These are phyloP conservation scores for Cyphomyrus plagiostoma DNA, from an alignment of 2,113 vertebrate genomes.

Conservation along the genomic window DNA sequence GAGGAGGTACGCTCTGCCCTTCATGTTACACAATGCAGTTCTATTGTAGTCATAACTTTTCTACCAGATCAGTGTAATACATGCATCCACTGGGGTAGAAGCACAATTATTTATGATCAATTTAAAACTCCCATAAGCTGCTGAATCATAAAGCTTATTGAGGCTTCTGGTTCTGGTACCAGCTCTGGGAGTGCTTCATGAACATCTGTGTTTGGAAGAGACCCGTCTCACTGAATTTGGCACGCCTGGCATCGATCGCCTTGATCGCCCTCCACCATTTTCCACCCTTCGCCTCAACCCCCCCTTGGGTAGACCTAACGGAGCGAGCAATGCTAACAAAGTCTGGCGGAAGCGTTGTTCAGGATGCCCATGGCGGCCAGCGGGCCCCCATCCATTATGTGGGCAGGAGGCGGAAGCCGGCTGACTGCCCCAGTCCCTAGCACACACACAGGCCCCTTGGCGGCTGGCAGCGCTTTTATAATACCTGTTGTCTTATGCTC, in stretches of 20 bases:
- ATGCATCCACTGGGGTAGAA: background rate
- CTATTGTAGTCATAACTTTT: background rate
- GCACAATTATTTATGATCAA: background rate
- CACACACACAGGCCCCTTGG: background rate
- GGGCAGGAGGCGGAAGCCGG: background rate
- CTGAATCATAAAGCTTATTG: background rate
- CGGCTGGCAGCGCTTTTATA: background rate
- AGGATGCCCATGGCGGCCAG: background rate
- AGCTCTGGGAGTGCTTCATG: background rate
- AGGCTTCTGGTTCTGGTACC: background rate
- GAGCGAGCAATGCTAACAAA: background rate
- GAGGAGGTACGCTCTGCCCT: background rate
- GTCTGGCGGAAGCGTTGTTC: background rate
- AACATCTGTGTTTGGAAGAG: conserved; percentile 9
- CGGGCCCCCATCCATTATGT: background rate
- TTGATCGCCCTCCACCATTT: background rate
- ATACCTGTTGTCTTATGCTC: conserved; percentile 3
- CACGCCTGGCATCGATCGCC: background rate
- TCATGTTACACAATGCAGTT: background rate
- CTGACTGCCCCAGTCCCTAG: background rate
- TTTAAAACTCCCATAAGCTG: background rate
- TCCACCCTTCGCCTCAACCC: background rate
- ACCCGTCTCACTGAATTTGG: background rate
- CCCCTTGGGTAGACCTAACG: background rate
- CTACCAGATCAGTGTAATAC: background rate